These are phyloP conservation scores for Drosophila arawakana DNA, from an alignment of 1,140 invertebrate genomes.

Conservation along the genomic window DNA sequence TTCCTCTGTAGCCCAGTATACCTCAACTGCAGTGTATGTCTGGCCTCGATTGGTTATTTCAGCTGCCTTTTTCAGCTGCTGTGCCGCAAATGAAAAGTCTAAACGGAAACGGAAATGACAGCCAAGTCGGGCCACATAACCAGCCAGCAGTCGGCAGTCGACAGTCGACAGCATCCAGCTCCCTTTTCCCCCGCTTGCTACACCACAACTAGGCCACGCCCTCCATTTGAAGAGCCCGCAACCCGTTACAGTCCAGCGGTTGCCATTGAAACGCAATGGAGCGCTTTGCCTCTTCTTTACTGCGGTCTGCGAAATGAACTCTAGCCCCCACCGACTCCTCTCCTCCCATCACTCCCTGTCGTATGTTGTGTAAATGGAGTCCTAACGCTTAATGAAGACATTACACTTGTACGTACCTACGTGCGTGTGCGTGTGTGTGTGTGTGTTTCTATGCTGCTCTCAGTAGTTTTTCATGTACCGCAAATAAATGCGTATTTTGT, in stretches of 20 bases:
- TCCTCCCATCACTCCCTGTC: background rate
- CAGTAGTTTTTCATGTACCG: conserved; percentile 39
- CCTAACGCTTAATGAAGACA: conserved; percentile 47
- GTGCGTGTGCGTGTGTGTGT: conserved; percentile 1
- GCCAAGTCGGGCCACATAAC: conserved; percentile 26
- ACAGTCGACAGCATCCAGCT: background rate
- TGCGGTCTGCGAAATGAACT: conserved; percentile 33
- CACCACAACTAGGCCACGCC: background rate
- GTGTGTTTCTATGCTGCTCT: conserved; percentile 9
- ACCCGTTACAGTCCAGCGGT: conserved; percentile 37
- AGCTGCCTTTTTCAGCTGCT: conserved; percentile 32
- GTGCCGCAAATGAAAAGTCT: conserved; percentile 42
- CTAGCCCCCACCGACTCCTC: too few species aligned
- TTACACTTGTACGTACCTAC: conserved; percentile 23
- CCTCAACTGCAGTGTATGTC: background rate
- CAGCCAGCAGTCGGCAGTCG: conserved; percentile 1
- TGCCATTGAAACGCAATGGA: conserved; percentile 54
- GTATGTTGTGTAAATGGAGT: conserved; percentile 45
- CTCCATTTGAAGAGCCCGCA: background rate
- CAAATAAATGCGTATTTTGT: conserved; percentile 42
- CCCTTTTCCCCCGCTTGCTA: background rate
- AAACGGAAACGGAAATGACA: conserved; percentile 53
- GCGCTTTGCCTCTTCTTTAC: conserved; percentile 42
- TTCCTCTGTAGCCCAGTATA: too few species aligned
- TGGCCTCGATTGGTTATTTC: conserved; percentile 37